Percentiles rank a stretch among this genome's conserved stretches.
Evolutionary conservation across 2,113 vertebrate species (phyloP).

Genomic region (Genyomyrus donnyi): DNA sequence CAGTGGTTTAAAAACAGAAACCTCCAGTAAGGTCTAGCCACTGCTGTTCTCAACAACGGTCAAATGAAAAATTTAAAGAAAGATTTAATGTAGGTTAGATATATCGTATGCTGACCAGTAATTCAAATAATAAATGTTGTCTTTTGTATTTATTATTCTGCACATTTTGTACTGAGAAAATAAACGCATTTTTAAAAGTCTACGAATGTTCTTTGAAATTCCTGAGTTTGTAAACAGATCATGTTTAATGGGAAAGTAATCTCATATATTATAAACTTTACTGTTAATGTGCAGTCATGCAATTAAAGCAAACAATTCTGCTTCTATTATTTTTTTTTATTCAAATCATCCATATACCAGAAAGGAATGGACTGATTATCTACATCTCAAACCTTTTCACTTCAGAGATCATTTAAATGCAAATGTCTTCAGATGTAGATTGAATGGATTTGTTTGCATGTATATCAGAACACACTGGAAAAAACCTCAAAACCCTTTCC

Average conservation of each 20-base stretch:
- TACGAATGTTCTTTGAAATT: not conserved
- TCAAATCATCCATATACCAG: not conserved
- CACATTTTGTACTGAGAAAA: constrained; percentile 18
- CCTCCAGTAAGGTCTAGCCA: not conserved
- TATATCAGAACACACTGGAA: not conserved
- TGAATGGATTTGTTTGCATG: not conserved
- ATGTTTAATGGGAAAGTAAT: not conserved
- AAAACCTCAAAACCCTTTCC: not conserved
- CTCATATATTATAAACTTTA: not conserved
- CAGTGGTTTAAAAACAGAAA: not conserved
- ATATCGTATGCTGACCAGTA: not conserved
- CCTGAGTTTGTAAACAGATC: not conserved
- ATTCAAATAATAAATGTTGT: not conserved
- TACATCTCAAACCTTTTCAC: not conserved
- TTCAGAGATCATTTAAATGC: constrained; percentile 14
- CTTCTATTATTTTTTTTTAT: not conserved
- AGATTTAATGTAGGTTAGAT: not conserved
- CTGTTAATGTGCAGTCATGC: not conserved
- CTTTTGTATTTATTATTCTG: constrained; percentile 21
- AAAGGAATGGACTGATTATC: not conserved
- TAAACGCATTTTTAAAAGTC: constrained; percentile 1
- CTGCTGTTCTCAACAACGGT: not conserved
- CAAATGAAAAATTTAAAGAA: not conserved
- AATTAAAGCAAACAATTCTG: not conserved
- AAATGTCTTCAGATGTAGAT: not conserved